These are phyloP conservation scores for Prorops nasuta DNA, from an alignment of 1,140 invertebrate genomes.

Conservation along the genomic window DNA sequence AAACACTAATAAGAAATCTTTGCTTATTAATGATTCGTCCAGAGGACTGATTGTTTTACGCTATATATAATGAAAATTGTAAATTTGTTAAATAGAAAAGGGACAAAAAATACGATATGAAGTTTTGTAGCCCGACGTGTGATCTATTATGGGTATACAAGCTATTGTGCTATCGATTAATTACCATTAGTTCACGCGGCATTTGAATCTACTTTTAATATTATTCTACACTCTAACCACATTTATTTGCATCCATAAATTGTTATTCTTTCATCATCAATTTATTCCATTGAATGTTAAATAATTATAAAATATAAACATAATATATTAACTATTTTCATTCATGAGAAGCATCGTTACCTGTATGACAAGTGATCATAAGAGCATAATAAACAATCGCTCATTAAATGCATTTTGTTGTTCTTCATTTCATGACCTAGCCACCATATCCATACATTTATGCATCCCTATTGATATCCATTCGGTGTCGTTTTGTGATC, in stretches of 20 bases:
- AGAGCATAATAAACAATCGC: conserved; percentile 61
- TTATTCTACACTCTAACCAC: conserved; percentile 51
- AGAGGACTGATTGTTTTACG: too few species aligned
- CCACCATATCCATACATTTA: conserved; percentile 47
- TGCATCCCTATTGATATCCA: conserved; percentile 45
- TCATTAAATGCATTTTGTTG: conserved; percentile 60
- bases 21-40: too few species aligned
- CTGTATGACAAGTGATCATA: conserved; percentile 60
- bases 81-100: too few species aligned
- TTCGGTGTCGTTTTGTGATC: conserved; percentile 13
- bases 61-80: too few species aligned
- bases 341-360: conserved; percentile 59
- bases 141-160: too few species aligned
- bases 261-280: conserved; percentile 57
- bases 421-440: conserved; percentile 58
- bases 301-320: conserved; percentile 55
- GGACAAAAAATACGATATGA: too few species aligned
- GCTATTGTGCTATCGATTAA: too few species aligned
- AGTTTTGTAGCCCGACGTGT: too few species aligned
- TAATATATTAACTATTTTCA: conserved; percentile 61
- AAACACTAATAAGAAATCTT: too few species aligned
- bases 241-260: conserved; percentile 55
- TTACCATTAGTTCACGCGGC: conserved; percentile 42
- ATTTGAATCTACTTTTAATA: conserved; percentile 40
- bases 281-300: conserved; percentile 57